phyloP scores from a whole-genome alignment of 1,140 invertebrate genomes.

The roundworm (Caenorhabditis elegans) region WBcel235 BX284604.4:6965501-6966000 shows the following conservation, averaged over 20 bases:
- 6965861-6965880: too few species aligned
- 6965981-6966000: neutral
- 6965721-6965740: slow-evolving; percentile 34
- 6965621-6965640: neutral
- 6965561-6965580: neutral
- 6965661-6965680: neutral
- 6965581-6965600: neutral
- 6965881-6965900: too few species aligned
- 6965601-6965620: neutral
- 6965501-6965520: neutral
- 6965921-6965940: neutral
- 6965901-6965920: neutral
- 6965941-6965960: neutral
- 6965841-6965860: too few species aligned
- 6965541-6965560: neutral
- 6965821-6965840: too few species aligned
- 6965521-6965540: neutral
- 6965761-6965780: too few species aligned
- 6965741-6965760: neutral
- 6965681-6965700: neutral
- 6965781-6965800: too few species aligned
- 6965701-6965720: slow-evolving; percentile 10
- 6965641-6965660: too few species aligned
- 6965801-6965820: too few species aligned
- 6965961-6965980: neutral